Evolutionary conservation across 2,888 invertebrate species (phyloP).

Genomic region (Drosophila histrio): DNA sequence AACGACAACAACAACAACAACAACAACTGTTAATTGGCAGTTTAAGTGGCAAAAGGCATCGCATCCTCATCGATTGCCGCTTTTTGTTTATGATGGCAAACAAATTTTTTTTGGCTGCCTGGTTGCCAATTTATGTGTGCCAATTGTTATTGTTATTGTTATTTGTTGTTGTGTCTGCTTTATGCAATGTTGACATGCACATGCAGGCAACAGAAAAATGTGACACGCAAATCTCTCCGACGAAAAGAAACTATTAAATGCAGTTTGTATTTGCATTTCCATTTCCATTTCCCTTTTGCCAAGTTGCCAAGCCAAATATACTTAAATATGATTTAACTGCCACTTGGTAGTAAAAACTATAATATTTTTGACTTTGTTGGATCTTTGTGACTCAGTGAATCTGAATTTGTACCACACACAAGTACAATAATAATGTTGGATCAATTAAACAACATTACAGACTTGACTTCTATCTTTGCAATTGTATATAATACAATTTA

Average conservation of each 20-base stretch:
- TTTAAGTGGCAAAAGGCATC: constrained; percentile 14
- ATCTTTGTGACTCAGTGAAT: background rate
- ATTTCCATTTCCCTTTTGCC: background rate
- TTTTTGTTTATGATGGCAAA: constrained; percentile 57
- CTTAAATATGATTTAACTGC: background rate
- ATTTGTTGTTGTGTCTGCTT: constrained; percentile 13
- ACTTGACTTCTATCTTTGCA: too few relatives aligned
- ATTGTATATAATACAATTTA: too few relatives aligned
- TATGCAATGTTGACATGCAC: constrained; percentile 71
- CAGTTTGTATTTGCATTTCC: constrained; percentile 2
- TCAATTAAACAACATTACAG: too few relatives aligned
- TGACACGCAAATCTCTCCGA: constrained; percentile 32
- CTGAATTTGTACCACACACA: too few relatives aligned
- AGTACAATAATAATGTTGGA: too few relatives aligned
- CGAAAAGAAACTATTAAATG: background rate
- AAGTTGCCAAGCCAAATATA: background rate
- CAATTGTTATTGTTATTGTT: constrained; percentile 41
- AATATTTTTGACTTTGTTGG: background rate
- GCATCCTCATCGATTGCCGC: constrained; percentile 27
- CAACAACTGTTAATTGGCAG: constrained; percentile 43
- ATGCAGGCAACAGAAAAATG: constrained; percentile 27
- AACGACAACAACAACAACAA: constrained; percentile 11
- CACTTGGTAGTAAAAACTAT: background rate
- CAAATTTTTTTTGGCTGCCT: constrained; percentile 47
- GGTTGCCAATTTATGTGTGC: constrained; percentile 52